A percentile compares a stretch with the other conserved stretches of the same genome.
phyloP scores from a whole-genome alignment of 2,888 invertebrate species.

The Lymantria dispar region DNA sequence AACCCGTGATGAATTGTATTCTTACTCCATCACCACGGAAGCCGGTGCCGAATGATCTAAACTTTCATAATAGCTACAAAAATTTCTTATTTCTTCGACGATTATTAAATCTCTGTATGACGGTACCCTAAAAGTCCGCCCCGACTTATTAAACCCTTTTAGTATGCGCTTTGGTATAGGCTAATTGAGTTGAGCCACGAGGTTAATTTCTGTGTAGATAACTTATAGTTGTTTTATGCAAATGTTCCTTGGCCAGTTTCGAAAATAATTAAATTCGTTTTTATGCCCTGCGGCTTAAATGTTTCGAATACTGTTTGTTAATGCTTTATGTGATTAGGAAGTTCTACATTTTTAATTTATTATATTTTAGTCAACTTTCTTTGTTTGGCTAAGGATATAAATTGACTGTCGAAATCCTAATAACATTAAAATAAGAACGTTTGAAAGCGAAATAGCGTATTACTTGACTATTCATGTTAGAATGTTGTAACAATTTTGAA shows the following conservation, averaged over 20 bases:
- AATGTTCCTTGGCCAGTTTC: slow-evolving; percentile 59
- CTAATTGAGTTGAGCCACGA: slow-evolving; percentile 74
- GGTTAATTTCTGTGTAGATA: slow-evolving; percentile 76
- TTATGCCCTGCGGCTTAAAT: slow-evolving; percentile 57
- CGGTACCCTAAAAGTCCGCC: slow-evolving; percentile 27
- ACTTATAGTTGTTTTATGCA: slow-evolving; percentile 79
- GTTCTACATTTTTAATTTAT: slow-evolving; percentile 42
- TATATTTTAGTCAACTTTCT: slow-evolving; percentile 7
- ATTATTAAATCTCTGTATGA: background rate
- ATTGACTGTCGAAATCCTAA: slow-evolving; percentile 4
- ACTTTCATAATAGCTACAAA: background rate
- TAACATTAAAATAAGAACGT: too few relatives aligned
- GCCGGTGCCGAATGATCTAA: background rate
- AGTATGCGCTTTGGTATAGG: slow-evolving; percentile 66
- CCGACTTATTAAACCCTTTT: slow-evolving; percentile 75
- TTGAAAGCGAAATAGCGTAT: too few relatives aligned
- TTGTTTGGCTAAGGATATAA: slow-evolving; percentile 10
- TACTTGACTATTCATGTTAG: too few relatives aligned
- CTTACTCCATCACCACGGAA: too few relatives aligned
- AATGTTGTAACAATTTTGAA: too few relatives aligned
- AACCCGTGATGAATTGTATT: too few relatives aligned
- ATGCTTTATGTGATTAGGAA: slow-evolving; percentile 72
- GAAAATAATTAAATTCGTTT: slow-evolving; percentile 77
- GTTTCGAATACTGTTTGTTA: slow-evolving; percentile 58
- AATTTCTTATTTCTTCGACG: background rate